phyloP scores from a whole-genome alignment of 2,113 vertebrate species.

The Hemiscyllium ocellatum region DNA sequence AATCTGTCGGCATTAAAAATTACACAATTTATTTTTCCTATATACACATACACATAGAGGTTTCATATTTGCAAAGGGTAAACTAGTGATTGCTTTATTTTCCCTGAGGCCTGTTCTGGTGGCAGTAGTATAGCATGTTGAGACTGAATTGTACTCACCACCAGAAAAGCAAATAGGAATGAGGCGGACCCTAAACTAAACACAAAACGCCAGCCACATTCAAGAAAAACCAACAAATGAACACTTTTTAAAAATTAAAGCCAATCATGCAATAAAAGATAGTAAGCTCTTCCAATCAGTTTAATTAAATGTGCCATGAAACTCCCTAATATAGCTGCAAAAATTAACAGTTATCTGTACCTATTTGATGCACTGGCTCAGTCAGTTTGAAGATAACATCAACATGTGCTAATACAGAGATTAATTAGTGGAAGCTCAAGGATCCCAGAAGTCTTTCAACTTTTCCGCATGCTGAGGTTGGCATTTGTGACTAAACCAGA shows the following conservation, averaged over 20 bases:
- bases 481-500: constrained; percentile 75
- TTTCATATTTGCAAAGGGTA: neutral
- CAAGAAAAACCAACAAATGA: neutral
- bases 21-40: neutral
- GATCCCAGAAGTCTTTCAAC: constrained; percentile 53
- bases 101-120: constrained; percentile 33
- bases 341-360: neutral
- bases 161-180: neutral
- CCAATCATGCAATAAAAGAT: constrained; percentile 14
- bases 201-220: neutral
- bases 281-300: neutral
- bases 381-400: neutral
- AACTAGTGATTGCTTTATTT: constrained; percentile 23
- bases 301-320: neutral
- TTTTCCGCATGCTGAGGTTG: constrained; percentile 81
- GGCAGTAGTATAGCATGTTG: neutral
- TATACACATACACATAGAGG: neutral
- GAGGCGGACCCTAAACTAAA: neutral
- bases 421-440: constrained; percentile 3
- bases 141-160: neutral
- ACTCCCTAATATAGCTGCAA: neutral
- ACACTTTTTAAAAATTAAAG: neutral
- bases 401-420: neutral
- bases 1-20: neutral
- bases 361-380: neutral